phyloP scores from a whole-genome alignment of 2,888 invertebrate genomes.

The Anthrax anthrax region DNA sequence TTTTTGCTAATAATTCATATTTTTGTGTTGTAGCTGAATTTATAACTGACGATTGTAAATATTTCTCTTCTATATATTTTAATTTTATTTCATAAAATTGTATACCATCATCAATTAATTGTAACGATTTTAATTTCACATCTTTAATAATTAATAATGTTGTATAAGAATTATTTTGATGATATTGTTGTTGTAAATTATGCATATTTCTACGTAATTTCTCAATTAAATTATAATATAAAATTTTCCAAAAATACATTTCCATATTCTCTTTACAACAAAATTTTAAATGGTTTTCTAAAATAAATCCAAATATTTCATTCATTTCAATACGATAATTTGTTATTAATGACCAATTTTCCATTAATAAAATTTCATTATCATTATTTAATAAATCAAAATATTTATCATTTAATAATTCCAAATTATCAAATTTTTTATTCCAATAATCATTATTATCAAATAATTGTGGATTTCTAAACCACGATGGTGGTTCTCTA shows the following conservation, averaged over 20 bases:
- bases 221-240: slow-evolving; percentile 59
- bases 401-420: background rate
- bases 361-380: background rate
- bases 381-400: background rate
- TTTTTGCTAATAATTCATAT: slow-evolving; percentile 57
- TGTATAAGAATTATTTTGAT: background rate
- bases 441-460: background rate
- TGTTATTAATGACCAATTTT: slow-evolving; percentile 51
- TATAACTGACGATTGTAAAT: slow-evolving; percentile 37
- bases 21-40: slow-evolving; percentile 23
- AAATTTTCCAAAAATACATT: slow-evolving; percentile 80
- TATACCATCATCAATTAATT: slow-evolving; percentile 60
- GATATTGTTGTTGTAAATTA: background rate
- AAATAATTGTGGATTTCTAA: background rate
- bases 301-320: slow-evolving; percentile 48
- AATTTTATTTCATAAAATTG: slow-evolving; percentile 64
- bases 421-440: background rate
- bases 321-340: slow-evolving; percentile 48
- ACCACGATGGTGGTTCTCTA: background rate
- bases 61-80: slow-evolving; percentile 55
- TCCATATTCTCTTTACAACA: slow-evolving; percentile 78
- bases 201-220: background rate
- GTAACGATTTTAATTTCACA: slow-evolving; percentile 46
- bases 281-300: slow-evolving; percentile 69
- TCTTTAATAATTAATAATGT: slow-evolving; percentile 24